Base-by-base conservation (phyloP, 2,888 invertebrate genomes). In the Lepidocyrtinus sp. region DNA sequence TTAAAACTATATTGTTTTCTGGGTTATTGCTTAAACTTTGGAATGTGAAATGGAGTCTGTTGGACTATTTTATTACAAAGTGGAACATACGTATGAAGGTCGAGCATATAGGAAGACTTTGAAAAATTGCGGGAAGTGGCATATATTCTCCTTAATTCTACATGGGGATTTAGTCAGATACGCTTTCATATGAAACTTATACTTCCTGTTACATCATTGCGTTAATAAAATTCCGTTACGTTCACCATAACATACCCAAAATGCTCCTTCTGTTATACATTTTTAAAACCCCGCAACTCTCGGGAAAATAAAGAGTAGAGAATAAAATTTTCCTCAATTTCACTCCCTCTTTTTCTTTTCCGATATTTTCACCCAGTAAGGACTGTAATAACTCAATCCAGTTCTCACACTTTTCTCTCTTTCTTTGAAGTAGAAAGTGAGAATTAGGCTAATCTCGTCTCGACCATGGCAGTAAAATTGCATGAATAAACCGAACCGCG, bases 361-460 rank as follows among this genome's bases (percentile, higher is more conserved):
- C n/a, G 17, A n/a, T 55, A 17, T 12, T n/a, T 55, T 55, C 36
- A 36, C 12, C 36, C 36, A 12, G 5, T 36, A n/a, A n/a, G 36
- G 36, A 55, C n/a, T 55, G 55, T 17, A 15, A 17, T 24, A 2
- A 63, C 67, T 3, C 71, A 27, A 22, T 61, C 63, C 26, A 24
- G 27, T 71, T 64, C 45, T 72, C n/a, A 63, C 65, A 5, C 27
- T 27, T 55, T 27, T 64, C 27, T 27, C 64, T 17, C 27, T 2
- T 70, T 12, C 61, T 50, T 73, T 27, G 26, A 64, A 64, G 50
- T 15, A 46, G 25, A 63, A 36, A 74, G 65, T 19, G 55, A 45
- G 67, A 75, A 75, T 75, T 68, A 62, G 45, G 64, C 75, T 75
- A 75, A 75, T 75, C 75, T 75, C 62, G 55, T 55, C 55, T n/a